phyloP scores from a whole-genome alignment of 2,797 vertebrate genomes.

The Graptemys geographica region DNA sequence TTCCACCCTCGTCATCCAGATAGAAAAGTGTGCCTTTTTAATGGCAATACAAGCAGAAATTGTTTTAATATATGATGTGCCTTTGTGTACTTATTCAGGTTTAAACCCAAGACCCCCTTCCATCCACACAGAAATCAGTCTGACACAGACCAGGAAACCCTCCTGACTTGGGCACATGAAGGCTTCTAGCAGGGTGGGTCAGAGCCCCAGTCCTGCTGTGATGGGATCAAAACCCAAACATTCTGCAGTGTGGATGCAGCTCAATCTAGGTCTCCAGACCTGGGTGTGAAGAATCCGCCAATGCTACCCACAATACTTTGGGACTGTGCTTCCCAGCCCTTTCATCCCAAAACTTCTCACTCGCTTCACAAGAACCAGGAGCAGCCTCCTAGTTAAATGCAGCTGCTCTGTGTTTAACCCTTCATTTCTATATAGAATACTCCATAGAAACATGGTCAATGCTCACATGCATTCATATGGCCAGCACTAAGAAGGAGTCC shows the following conservation, averaged over 20 bases:
- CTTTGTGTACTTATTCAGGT: background rate
- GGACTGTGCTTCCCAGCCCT: background rate
- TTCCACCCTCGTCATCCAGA: background rate
- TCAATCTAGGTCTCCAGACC: background rate
- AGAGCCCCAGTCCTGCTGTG: background rate
- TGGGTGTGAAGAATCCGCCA: background rate
- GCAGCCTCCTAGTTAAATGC: background rate
- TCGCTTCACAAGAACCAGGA: background rate
- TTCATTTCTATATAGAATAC: background rate
- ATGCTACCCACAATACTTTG: background rate
- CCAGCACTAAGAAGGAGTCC: background rate
- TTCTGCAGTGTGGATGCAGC: background rate
- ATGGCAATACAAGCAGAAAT: background rate
- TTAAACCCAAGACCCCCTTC: too few relatives aligned
- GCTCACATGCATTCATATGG: background rate
- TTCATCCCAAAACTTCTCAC: background rate
- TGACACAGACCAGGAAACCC: background rate
- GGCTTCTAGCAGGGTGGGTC: background rate
- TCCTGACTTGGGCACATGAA: background rate
- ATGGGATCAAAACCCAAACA: background rate
- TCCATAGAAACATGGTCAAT: background rate
- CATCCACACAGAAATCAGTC: background rate
- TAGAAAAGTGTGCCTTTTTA: fast-evolving
- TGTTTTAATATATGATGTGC: background rate
- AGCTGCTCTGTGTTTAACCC: background rate